Conservation (phyloP, 1,140 invertebrate species). For the Drosophila ohnishii region DNA sequence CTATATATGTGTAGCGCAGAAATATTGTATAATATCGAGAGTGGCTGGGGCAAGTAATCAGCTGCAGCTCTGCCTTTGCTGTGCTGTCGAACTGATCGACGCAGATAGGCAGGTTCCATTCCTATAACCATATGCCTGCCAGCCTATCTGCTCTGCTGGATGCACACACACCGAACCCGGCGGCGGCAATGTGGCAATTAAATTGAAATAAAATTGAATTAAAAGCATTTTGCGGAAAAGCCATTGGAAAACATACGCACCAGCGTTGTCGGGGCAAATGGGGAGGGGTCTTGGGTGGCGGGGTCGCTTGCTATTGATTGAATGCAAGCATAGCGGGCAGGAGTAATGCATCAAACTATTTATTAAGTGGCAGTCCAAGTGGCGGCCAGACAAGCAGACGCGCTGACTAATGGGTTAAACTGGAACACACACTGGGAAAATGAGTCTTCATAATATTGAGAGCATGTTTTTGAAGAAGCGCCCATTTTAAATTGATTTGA, state of each 20-base stretch:
- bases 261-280: background rate
- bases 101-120: slow-evolving; percentile 61
- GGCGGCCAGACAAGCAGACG: slow-evolving; percentile 67
- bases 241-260: slow-evolving; percentile 61
- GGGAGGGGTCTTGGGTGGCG: slow-evolving; percentile 9
- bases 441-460: background rate
- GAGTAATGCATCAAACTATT: slow-evolving; percentile 78
- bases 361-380: slow-evolving; percentile 76
- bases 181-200: slow-evolving; percentile 74
- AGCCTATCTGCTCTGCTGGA: slow-evolving; percentile 27
- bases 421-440: slow-evolving; percentile 34
- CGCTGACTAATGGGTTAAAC: slow-evolving; percentile 64
- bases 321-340: slow-evolving; percentile 59
- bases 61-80: slow-evolving; percentile 39
- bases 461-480: background rate
- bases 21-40: slow-evolving; percentile 74
- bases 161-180: background rate
- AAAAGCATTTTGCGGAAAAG: slow-evolving; percentile 80
- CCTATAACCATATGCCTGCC: slow-evolving; percentile 50
- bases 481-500: no score
- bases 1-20: slow-evolving; percentile 44
- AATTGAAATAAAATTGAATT: slow-evolving; percentile 81
- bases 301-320: slow-evolving; percentile 63
- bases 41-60: slow-evolving; percentile 50
- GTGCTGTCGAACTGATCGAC: slow-evolving; percentile 61